Percentiles rank a stretch among this genome's conserved stretches.
phyloP scores from a whole-genome alignment of 2,113 vertebrate genomes.

The Phrynocephalus versicolor region DNA sequence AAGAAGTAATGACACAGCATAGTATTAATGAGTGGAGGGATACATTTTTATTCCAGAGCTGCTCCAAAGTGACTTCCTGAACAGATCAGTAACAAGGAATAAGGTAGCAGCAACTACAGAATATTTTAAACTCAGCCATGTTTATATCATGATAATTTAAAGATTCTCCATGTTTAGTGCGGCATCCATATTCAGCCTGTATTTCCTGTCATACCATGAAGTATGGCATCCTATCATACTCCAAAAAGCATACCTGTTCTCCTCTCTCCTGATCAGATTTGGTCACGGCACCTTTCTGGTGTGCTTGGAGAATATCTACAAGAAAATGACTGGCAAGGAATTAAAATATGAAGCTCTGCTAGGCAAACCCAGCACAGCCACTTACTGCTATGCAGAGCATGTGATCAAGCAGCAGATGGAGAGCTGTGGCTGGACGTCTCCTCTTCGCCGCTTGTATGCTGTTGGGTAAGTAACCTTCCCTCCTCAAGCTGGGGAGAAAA shows the following conservation, averaged over 20 bases:
- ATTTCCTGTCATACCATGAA: not conserved
- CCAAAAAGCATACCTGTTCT: conserved; percentile 30
- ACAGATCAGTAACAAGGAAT: not conserved
- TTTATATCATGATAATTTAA: not conserved
- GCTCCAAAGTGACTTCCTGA: not conserved
- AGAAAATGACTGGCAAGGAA: conserved; percentile 89
- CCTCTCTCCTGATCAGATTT: conserved; percentile 77
- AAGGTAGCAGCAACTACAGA: not conserved
- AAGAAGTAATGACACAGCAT: not conserved
- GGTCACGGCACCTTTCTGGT: conserved; percentile 95
- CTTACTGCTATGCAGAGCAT: conserved; percentile 89
- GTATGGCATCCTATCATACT: not conserved
- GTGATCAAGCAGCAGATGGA: conserved; percentile 84
- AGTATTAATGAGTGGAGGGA: not conserved
- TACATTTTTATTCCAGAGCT: not conserved
- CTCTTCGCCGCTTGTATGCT: conserved; percentile 89
- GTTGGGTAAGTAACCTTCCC: conserved; percentile 82
- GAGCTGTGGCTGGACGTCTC: conserved; percentile 81
- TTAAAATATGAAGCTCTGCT: conserved; percentile 89
- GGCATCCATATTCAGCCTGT: not conserved
- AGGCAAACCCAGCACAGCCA: conserved; percentile 92
- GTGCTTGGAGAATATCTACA: conserved; percentile 90
- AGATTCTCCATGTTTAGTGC: not conserved
- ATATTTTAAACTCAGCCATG: not conserved
- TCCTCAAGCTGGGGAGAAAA: not conserved